Percentiles rank a stretch among this genome's conserved stretches.
phyloP scores from a whole-genome alignment of 1,140 invertebrate species.

The Ruditapes philippinarum region DNA sequence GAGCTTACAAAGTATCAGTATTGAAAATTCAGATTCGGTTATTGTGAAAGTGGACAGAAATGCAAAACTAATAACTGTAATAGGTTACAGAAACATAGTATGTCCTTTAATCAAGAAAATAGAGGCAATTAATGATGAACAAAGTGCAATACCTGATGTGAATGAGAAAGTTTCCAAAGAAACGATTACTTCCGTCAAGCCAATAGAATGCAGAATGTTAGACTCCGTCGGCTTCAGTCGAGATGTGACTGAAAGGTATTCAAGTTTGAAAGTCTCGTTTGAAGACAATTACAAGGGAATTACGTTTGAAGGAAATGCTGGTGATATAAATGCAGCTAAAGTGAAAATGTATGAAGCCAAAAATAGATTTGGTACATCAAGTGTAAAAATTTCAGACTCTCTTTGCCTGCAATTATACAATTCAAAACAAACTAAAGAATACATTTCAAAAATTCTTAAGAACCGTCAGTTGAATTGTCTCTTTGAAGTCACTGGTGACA shows the following conservation, averaged over 20 bases:
- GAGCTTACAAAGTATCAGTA: not conserved
- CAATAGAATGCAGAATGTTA: constrained; percentile 46
- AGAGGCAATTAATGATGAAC: not conserved
- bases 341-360: constrained; percentile 24
- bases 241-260: constrained; percentile 23
- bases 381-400: not conserved
- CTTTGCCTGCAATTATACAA: not conserved
- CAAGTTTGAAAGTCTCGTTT: constrained; percentile 47
- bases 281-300: constrained; percentile 11
- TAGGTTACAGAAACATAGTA: constrained; percentile 45
- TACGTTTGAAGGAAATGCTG: constrained; percentile 60
- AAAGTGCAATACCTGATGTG: constrained; percentile 41
- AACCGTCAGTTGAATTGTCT: not conserved
- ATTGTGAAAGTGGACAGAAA: not conserved
- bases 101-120: constrained; percentile 52
- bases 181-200: constrained; percentile 38
- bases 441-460: not conserved
- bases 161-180: constrained; percentile 59
- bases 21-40: constrained; percentile 13
- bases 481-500: not conserved
- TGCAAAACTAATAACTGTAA: constrained; percentile 36
- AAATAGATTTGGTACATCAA: not conserved
- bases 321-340: constrained; percentile 47
- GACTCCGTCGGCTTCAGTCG: constrained; percentile 14
- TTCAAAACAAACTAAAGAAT: not conserved